Percentiles rank a stretch among this genome's conserved stretches.
phyloP scores from a whole-genome alignment of 2,888 invertebrate genomes.

The Cantharis flavilabris region DNA sequence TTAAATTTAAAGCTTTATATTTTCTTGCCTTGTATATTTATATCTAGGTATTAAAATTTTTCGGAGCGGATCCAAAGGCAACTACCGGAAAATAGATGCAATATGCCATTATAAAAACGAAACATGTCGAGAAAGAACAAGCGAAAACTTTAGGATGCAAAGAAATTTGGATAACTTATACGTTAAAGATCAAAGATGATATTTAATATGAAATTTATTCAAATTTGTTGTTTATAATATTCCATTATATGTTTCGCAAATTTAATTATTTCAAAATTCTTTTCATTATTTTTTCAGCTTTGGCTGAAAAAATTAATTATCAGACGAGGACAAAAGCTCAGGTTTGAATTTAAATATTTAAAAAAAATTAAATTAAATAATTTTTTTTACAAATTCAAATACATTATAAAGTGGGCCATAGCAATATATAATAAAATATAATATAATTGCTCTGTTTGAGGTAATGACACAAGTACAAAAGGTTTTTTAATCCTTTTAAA shows the following conservation, averaged over 20 bases:
- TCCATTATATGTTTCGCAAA: not conserved
- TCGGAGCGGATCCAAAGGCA: constrained; percentile 24
- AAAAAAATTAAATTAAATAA: too few relatives aligned
- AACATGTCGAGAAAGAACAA: constrained; percentile 16
- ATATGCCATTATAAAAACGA: constrained; percentile 27
- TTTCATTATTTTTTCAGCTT: not conserved
- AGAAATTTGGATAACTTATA: constrained; percentile 1
- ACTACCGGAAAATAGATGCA: constrained; percentile 30
- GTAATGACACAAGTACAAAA: not conserved
- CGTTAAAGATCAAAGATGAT: constrained; percentile 1
- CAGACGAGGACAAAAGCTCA: too few relatives aligned
- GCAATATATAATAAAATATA: too few relatives aligned
- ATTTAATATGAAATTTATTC: constrained; percentile 1
- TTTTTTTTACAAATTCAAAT: too few relatives aligned
- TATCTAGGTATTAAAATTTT: constrained; percentile 25
- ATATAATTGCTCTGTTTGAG: not conserved
- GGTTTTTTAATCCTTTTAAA: not conserved
- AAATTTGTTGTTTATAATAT: constrained; percentile 2
- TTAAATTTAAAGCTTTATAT: constrained; percentile 28
- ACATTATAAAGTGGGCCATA: too few relatives aligned
- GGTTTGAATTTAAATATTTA: too few relatives aligned
- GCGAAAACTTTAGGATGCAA: constrained; percentile 10
- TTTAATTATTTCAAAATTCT: not conserved
- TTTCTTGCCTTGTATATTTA: constrained; percentile 19
- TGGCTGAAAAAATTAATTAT: too few relatives aligned